Evolutionary conservation across 2,888 invertebrate species (phyloP).

Genomic region (Seira musarum): DNA sequence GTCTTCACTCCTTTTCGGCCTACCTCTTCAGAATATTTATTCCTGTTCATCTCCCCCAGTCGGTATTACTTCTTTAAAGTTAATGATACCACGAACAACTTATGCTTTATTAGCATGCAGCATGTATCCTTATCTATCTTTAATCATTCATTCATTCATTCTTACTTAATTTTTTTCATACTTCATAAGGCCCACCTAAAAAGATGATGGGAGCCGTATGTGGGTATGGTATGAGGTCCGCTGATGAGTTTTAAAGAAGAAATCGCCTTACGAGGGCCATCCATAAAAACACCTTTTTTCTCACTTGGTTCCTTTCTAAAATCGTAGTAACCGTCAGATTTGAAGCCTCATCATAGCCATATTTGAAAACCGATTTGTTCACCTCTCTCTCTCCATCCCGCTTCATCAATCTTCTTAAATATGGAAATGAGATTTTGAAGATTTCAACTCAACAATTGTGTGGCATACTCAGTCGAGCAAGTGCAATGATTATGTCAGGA

Average conservation of each 20-base stretch:
- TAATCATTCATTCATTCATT: constrained; percentile 8
- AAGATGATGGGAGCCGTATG: constrained; percentile 1
- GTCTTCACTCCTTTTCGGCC: constrained; percentile 42
- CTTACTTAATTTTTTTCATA: neutral
- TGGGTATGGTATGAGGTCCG: neutral
- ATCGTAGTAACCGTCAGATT: neutral
- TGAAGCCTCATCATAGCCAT: neutral
- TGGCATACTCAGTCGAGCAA: neutral
- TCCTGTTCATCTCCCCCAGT: neutral
- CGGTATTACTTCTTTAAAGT: constrained; percentile 8
- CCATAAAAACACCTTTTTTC: constrained; percentile 7
- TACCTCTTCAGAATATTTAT: constrained; percentile 20
- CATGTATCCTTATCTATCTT: constrained; percentile 1
- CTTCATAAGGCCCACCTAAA: neutral
- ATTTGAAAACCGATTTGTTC: constrained; percentile 10
- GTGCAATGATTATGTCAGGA: too few relatives aligned
- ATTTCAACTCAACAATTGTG: neutral
- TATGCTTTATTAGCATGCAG: constrained; percentile 11
- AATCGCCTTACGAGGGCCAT: neutral
- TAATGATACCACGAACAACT: constrained; percentile 2
- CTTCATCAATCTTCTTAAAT: neutral
- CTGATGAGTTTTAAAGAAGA: neutral
- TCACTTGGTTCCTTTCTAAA: neutral
- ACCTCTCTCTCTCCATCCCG: neutral
- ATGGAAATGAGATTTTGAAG: neutral